These are phyloP conservation scores for Eubasilissa splendida DNA, from an alignment of 2,888 invertebrate species.

Conservation along the genomic window DNA sequence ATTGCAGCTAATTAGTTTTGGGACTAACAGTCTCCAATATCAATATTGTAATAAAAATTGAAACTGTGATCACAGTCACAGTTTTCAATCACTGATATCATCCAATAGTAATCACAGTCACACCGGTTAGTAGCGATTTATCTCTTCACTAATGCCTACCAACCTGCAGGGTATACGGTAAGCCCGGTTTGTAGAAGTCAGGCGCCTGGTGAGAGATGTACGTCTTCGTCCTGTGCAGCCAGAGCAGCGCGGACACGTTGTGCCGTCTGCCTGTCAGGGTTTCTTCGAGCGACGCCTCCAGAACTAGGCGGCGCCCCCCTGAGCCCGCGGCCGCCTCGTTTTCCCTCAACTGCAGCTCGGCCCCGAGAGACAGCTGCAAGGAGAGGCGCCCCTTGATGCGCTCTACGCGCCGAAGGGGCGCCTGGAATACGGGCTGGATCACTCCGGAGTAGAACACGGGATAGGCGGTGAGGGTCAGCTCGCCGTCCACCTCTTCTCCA, in stretches of 20 bases:
- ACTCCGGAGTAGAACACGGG: constrained; percentile 86
- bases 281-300: constrained; percentile 94
- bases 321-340: constrained; percentile 77
- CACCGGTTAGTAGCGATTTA: too few relatives aligned
- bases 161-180: constrained; percentile 88
- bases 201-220: constrained; percentile 86
- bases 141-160: constrained; percentile 61
- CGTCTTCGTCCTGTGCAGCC: constrained; percentile 84
- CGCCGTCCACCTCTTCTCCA: constrained; percentile 89
- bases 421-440: constrained; percentile 84
- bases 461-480: constrained; percentile 87
- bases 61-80: too few relatives aligned
- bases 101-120: too few relatives aligned
- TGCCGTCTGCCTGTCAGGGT: constrained; percentile 88
- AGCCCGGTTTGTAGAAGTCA: constrained; percentile 90
- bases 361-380: constrained; percentile 84
- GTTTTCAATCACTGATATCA: too few relatives aligned
- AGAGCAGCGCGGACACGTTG: constrained; percentile 81
- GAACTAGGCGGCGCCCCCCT: constrained; percentile 83
- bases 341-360: constrained; percentile 77
- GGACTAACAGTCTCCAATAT: too few relatives aligned
- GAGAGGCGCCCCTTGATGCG: constrained; percentile 77
- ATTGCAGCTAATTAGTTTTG: too few relatives aligned
- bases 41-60: too few relatives aligned
- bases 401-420: constrained; percentile 81